Conservation (phyloP, 1,140 invertebrate genomes). For the Macrosteles quadrilineatus region DNA sequence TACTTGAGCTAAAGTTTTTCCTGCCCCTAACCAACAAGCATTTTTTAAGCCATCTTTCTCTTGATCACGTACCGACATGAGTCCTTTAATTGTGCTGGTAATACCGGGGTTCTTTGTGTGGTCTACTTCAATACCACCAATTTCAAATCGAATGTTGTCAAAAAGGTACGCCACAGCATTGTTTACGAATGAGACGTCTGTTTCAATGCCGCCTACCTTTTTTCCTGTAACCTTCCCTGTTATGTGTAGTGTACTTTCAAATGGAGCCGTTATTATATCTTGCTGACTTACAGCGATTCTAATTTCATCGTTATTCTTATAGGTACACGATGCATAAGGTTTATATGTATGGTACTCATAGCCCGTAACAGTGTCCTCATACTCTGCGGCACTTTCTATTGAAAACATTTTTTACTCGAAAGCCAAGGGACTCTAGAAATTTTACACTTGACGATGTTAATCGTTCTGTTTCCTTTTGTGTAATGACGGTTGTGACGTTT, state of each 20-base stretch:
- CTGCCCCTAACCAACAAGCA: conserved; percentile 41
- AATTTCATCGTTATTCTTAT: conserved; percentile 32
- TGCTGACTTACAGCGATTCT: too few relatives aligned
- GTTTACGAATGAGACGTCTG: conserved; percentile 5
- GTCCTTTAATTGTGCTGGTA: conserved; percentile 51
- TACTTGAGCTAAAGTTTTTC: too few relatives aligned
- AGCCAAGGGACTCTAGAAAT: too few relatives aligned
- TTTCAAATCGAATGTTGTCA: too few relatives aligned
- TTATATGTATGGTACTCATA: too few relatives aligned
- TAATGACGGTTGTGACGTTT: neutral
- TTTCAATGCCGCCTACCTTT: conserved; percentile 4
- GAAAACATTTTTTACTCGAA: too few relatives aligned
- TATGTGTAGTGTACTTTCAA: conserved; percentile 45
- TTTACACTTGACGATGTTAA: too few relatives aligned
- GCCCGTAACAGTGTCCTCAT: conserved; percentile 45
- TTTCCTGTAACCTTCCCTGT: conserved; percentile 34
- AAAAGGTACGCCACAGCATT: too few relatives aligned
- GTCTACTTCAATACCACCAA: conserved; percentile 52
- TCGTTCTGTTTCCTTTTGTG: conserved; percentile 6
- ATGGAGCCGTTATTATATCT: too few relatives aligned
- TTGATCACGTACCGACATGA: too few relatives aligned
- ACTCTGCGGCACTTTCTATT: conserved; percentile 35
- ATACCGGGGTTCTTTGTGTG: conserved; percentile 48
- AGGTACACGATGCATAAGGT: conserved; percentile 46
- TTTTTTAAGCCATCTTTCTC: too few relatives aligned